Evolutionary conservation across 2,797 vertebrate species (phyloP).

Genomic region (Philypnodon macrostomus): DNA sequence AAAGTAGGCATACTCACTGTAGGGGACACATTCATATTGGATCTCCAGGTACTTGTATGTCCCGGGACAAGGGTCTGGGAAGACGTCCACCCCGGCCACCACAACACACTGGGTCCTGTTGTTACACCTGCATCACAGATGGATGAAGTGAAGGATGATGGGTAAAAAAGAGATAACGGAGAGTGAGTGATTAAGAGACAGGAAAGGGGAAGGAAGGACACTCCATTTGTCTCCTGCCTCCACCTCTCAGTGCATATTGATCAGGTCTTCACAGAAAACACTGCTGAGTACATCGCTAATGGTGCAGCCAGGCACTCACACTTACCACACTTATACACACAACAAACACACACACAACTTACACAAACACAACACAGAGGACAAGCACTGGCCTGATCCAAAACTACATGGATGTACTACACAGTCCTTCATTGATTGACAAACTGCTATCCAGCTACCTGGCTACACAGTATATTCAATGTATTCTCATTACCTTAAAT

Average conservation of each 20-base stretch:
- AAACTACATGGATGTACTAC: conserved; percentile 22
- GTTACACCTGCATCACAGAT: conserved; percentile 77
- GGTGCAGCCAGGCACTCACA: conserved; percentile 55
- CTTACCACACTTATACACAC: conserved; percentile 32
- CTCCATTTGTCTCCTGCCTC: conserved; percentile 53
- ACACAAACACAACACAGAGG: conserved; percentile 29
- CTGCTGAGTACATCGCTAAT: conserved; percentile 71
- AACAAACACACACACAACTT: conserved; percentile 16
- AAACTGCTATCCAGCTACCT: not conserved
- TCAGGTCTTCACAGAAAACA: conserved; percentile 76
- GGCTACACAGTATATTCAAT: not conserved
- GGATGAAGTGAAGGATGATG: conserved; percentile 19
- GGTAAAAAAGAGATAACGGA: conserved; percentile 36
- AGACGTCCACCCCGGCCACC: conserved; percentile 87
- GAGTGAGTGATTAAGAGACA: conserved; percentile 58
- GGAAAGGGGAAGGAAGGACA: conserved; percentile 60
- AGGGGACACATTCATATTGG: conserved; percentile 91
- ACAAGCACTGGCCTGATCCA: conserved; percentile 21
- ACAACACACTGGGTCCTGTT: conserved; percentile 93
- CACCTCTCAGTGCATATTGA: conserved; percentile 68
- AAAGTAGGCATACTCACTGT: conserved; percentile 81
- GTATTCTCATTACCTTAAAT: no score
- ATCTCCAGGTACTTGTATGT: conserved; percentile 75
- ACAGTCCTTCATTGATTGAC: conserved; percentile 6
- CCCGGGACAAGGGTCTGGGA: conserved; percentile 76